Conservation (phyloP, 2,113 vertebrate species). For the Pseudopodoces humilis region DNA sequence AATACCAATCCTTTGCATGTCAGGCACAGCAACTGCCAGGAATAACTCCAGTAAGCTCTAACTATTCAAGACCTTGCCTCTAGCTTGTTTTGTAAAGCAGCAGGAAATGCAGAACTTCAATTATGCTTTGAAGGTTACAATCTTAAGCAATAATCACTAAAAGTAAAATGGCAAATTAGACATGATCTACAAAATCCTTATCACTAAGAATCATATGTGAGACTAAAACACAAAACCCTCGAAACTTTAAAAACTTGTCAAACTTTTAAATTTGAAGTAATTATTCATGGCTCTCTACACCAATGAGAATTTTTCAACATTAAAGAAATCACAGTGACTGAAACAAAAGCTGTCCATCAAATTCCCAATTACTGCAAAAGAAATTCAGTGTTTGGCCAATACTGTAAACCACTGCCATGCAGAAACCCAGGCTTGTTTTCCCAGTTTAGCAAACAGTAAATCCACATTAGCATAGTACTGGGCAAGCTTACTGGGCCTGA, state of each 20-base stretch:
- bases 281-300: not conserved
- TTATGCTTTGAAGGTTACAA: not conserved
- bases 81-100: conserved; percentile 21
- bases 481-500: not conserved
- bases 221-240: not conserved
- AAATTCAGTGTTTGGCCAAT: not conserved
- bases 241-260: not conserved
- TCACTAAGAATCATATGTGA: not conserved
- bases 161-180: not conserved
- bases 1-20: not conserved
- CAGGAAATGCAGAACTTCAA: not conserved
- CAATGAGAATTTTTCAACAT: not conserved
- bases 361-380: conserved; percentile 4
- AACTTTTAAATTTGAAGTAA: not conserved
- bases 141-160: not conserved
- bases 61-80: conserved; percentile 24
- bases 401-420: not conserved
- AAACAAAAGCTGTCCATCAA: conserved; percentile 45
- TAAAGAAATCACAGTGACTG: not conserved
- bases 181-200: not conserved
- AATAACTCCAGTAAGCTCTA: conserved; percentile 25
- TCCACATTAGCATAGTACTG: not conserved
- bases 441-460: not conserved
- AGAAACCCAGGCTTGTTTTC: not conserved
- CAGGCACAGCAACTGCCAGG: conserved; percentile 20